Conservation (phyloP, 1,140 invertebrate species). For the Spodoptera frugiperda region DNA sequence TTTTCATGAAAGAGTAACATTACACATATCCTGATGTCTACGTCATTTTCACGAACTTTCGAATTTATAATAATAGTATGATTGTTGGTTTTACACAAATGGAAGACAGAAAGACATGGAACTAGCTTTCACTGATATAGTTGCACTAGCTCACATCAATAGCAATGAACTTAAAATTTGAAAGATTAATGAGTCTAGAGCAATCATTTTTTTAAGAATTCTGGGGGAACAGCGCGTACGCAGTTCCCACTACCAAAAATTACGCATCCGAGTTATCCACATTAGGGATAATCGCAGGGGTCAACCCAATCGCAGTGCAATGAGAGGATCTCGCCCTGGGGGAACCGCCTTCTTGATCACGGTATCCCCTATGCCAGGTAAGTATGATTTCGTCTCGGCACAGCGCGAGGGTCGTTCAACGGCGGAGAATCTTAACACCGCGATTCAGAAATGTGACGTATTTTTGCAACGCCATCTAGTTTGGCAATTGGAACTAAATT, state of each 20-base stretch:
- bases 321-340: background rate
- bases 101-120: too few species aligned
- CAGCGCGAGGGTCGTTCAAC: background rate
- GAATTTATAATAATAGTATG: too few species aligned
- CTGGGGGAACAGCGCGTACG: slow-evolving; percentile 42
- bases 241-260: slow-evolving; percentile 28
- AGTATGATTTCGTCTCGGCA: background rate
- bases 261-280: too few species aligned
- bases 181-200: too few species aligned
- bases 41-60: too few species aligned
- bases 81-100: too few species aligned
- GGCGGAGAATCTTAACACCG: background rate
- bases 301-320: background rate
- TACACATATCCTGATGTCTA: too few species aligned
- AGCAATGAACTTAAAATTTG: too few species aligned
- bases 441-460: background rate
- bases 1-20: too few species aligned
- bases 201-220: background rate
- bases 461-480: background rate
- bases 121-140: too few species aligned
- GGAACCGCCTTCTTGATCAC: background rate
- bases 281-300: too few species aligned
- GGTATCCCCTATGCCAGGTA: background rate
- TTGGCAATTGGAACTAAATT: background rate
- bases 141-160: too few species aligned